These are phyloP conservation scores for Heliconius hewitsoni DNA, from an alignment of 1,140 invertebrate genomes.

Conservation along the genomic window DNA sequence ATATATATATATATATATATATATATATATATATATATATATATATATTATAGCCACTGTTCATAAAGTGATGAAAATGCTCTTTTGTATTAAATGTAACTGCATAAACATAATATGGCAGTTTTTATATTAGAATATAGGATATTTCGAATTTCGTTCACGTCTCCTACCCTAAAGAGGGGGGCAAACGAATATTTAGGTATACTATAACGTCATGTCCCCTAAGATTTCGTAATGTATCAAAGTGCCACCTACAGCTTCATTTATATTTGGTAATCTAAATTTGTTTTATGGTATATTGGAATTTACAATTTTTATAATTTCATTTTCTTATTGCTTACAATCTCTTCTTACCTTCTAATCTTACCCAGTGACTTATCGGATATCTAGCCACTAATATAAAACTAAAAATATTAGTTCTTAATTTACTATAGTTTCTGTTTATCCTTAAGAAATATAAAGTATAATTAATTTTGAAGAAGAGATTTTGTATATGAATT, in stretches of 20 bases:
- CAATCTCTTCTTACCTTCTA: too few species aligned
- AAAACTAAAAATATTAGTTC: too few species aligned
- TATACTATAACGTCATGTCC: slow-evolving; percentile 28
- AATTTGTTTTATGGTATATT: not conserved
- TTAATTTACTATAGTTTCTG: too few species aligned
- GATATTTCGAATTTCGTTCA: slow-evolving; percentile 24
- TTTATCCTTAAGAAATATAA: too few species aligned
- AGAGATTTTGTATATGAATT: too few species aligned
- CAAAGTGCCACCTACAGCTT: not conserved
- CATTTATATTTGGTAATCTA: not conserved
- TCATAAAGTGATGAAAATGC: not conserved
- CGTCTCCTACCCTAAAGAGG: slow-evolving; percentile 21
- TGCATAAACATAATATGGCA: not conserved
- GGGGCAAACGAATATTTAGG: slow-evolving; percentile 29
- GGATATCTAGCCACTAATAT: too few species aligned
- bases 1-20: too few species aligned
- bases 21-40: too few species aligned
- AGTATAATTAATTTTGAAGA: too few species aligned
- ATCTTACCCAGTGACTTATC: too few species aligned
- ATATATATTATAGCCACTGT: not conserved
- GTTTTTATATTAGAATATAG: slow-evolving; percentile 4
- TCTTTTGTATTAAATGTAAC: not conserved
- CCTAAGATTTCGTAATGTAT: slow-evolving; percentile 18
- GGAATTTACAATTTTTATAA: not conserved
- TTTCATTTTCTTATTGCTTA: too few species aligned